Base-by-base conservation (phyloP, 37 sponge, comb jelly and placozoan species). In the Tethya wilhelma region DNA sequence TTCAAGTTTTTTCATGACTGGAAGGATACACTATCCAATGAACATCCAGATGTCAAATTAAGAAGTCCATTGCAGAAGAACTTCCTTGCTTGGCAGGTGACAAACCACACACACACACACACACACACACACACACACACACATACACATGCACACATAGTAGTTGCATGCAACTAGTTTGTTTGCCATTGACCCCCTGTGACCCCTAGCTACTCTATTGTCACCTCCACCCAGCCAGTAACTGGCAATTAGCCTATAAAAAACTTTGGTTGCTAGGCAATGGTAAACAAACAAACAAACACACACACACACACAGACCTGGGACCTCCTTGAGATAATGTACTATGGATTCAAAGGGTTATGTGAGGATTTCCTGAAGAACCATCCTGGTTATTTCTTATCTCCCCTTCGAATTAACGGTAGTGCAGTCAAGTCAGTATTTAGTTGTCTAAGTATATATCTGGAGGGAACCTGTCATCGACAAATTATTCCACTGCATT, bases 401-500 rank as follows among this genome's bases (percentile, higher is more conserved):
- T 3, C 77, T 2, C 62, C 64, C 14, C 26, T 77, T 38, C 42
- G 77, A 28, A 9, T 77, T 2, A 60, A 59, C 2, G 77, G 77
- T 26, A 59, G 64, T 38, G 62, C 64, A 5, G 38, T 77, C 12
- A 64, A 77, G 34, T 44, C 58, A 31, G 44, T 75, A 56, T 75
- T 75, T 30, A 75, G 77, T 58, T 59, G 77, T 38, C 62, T 75
- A 8, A 75, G 59, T 75, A 75, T 49, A 75, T 75, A 4, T 7
- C 77, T 59, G 77, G 77, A 22, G 77, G 77, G 33, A 75, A 75
- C 77, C 40, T 75, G 20, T 12, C 77, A 17, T 56, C 77, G 5
- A 75, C 77, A 8, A 75, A 75, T 29, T 75, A 75, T 32, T 44
- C 77, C 55, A 58, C 63, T 53, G 53, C 77, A n/a, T 42, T 75